phyloP scores from a whole-genome alignment of 2,113 vertebrate genomes.

The Cathartes aura region DNA sequence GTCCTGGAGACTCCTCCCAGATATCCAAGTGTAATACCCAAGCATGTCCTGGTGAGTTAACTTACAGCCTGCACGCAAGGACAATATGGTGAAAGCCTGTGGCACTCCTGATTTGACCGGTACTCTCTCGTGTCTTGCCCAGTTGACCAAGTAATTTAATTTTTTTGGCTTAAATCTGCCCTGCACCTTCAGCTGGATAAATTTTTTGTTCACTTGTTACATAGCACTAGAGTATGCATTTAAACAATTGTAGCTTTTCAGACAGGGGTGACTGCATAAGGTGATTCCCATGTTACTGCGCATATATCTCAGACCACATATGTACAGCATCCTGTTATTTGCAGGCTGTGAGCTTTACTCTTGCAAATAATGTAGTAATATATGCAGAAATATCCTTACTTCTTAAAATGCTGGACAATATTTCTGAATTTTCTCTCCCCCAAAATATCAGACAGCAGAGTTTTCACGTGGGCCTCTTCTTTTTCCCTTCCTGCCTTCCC shows the following conservation, averaged over 20 bases:
- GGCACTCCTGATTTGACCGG: background rate
- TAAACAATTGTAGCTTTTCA: background rate
- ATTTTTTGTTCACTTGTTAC: background rate
- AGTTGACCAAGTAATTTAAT: background rate
- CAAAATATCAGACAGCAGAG: background rate
- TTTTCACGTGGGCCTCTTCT: background rate
- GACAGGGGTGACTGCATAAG: background rate
- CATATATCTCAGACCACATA: background rate
- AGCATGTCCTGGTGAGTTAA: conserved; percentile 87
- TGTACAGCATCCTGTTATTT: background rate
- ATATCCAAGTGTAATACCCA: conserved; percentile 88
- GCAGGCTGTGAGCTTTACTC: background rate
- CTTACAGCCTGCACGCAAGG: accelerated
- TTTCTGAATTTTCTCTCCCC: background rate
- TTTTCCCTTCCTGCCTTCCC: background rate
- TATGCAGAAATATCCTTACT: background rate
- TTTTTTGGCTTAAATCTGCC: background rate
- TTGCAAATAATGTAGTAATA: background rate
- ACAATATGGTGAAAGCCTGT: background rate
- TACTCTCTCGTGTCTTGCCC: background rate
- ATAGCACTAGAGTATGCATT: background rate
- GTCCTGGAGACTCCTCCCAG: conserved; percentile 90
- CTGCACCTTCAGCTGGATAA: background rate
- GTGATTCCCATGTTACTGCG: background rate
- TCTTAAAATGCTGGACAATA: background rate